Conservation (phyloP, 2,888 invertebrate genomes). For the Lasioglossum lativentre region DNA sequence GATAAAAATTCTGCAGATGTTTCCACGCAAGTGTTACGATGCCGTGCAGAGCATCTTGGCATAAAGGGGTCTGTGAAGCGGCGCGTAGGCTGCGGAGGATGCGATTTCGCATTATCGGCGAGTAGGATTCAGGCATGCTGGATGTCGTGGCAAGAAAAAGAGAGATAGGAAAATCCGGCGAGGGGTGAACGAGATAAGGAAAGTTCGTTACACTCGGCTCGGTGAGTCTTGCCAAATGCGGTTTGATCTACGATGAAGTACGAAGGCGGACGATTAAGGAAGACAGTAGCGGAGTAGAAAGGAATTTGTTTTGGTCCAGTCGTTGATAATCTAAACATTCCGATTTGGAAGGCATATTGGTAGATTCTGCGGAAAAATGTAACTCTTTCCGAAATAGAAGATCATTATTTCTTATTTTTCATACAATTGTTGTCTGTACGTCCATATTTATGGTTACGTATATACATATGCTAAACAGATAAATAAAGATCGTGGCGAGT, state of each 20-base stretch:
- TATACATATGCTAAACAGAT: background rate
- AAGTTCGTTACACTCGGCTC: slow-evolving; percentile 44
- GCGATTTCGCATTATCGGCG: slow-evolving; percentile 53
- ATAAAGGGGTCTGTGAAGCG: slow-evolving; percentile 25
- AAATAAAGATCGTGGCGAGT: background rate
- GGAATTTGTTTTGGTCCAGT: background rate
- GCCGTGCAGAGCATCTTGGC: slow-evolving; percentile 11
- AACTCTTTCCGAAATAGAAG: background rate
- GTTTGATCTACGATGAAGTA: slow-evolving; percentile 52
- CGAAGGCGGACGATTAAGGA: slow-evolving; percentile 13
- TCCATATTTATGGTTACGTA: background rate
- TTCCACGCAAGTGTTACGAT: background rate
- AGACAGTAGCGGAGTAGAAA: slow-evolving; percentile 6
- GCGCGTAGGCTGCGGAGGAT: slow-evolving; percentile 45
- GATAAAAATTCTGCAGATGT: background rate
- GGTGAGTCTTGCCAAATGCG: slow-evolving; percentile 16
- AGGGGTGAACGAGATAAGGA: slow-evolving; percentile 56
- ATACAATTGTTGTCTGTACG: background rate
- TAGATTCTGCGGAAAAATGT: too few species aligned
- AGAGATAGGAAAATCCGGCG: slow-evolving; percentile 51
- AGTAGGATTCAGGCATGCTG: slow-evolving; percentile 37
- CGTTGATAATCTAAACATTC: background rate
- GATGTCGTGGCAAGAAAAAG: slow-evolving; percentile 28
- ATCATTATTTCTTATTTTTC: background rate
- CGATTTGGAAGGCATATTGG: too few species aligned